Conservation (phyloP, 92 coral and sea anemone genomes). For the Epizoanthus fatuus region DNA sequence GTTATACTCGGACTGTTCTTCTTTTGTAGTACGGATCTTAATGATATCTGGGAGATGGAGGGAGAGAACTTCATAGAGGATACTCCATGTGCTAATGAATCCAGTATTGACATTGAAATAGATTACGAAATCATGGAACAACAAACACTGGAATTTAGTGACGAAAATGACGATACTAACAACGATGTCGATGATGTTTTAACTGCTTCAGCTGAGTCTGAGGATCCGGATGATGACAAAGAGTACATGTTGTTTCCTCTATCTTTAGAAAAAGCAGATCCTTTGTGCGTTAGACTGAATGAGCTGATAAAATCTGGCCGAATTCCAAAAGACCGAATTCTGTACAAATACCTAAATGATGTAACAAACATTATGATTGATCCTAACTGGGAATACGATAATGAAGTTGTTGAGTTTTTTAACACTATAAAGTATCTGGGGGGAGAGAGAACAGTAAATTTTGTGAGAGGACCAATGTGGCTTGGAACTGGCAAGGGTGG, state of each 20-base stretch:
- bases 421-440: constrained; percentile 59
- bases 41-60: too few relatives aligned
- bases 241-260: constrained; percentile 43
- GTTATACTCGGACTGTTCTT: too few relatives aligned
- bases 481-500: constrained; percentile 56
- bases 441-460: constrained; percentile 67
- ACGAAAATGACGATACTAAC: too few relatives aligned
- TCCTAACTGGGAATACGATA: constrained; percentile 52
- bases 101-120: too few relatives aligned
- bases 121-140: too few relatives aligned
- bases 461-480: constrained; percentile 74
- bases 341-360: constrained; percentile 56
- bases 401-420: constrained; percentile 58
- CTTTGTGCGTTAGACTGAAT: constrained; percentile 46
- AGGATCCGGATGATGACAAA: background rate
- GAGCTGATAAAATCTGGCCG: constrained; percentile 50
- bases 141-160: too few relatives aligned
- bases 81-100: too few relatives aligned
- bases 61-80: too few relatives aligned
- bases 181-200: too few relatives aligned
- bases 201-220: too few relatives aligned
- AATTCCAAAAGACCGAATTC: constrained; percentile 51
- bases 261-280: constrained; percentile 56
- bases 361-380: constrained; percentile 30
- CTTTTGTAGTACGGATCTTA: too few relatives aligned